These are phyloP conservation scores for Strigamia transsilvanica DNA, from an alignment of 2,888 invertebrate genomes.

Conservation along the genomic window DNA sequence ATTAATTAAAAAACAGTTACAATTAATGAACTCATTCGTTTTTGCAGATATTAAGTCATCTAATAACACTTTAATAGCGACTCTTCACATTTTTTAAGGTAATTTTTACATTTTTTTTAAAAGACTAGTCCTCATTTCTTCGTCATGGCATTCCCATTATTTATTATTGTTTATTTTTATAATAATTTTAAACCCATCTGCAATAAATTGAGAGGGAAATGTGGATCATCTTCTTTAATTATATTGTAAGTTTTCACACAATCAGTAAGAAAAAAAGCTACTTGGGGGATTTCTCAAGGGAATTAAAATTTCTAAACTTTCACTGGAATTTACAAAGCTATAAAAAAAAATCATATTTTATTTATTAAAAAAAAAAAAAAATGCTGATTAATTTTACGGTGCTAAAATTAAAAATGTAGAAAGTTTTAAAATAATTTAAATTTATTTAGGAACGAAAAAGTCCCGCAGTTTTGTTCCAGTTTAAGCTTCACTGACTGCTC, in stretches of 20 bases:
- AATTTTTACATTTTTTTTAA: neutral
- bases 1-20: neutral
- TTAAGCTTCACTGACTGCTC: constrained; percentile 11
- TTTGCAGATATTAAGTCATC: neutral
- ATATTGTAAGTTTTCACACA: neutral
- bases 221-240: constrained; percentile 9
- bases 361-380: neutral
- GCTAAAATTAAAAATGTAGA: neutral
- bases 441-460: neutral
- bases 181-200: neutral
- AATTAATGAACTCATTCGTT: neutral
- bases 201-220: neutral
- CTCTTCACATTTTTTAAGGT: no score
- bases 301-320: constrained; percentile 15
- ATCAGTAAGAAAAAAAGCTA: neutral
- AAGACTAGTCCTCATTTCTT: neutral
- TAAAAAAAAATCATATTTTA: no score
- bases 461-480: constrained; percentile 14
- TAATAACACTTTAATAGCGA: neutral
- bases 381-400: neutral
- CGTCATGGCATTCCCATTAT: neutral
- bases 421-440: neutral
- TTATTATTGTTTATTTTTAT: neutral
- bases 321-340: neutral
- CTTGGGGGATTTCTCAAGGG: neutral